These are phyloP conservation scores for Silurus aristotelis DNA, from an alignment of 2,797 vertebrate species.

Conservation along the genomic window DNA sequence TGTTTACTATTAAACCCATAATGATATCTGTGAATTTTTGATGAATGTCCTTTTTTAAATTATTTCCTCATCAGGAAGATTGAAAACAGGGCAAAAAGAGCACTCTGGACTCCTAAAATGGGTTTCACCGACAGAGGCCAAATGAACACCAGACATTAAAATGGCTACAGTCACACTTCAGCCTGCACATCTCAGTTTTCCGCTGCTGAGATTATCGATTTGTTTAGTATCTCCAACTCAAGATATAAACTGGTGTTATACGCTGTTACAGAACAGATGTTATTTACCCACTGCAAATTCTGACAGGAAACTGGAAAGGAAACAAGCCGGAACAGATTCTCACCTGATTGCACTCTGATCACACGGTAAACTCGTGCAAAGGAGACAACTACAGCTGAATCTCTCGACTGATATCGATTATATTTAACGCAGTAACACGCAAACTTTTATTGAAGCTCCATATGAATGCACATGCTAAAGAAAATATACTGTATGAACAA, in stretches of 20 bases:
- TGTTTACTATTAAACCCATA: not conserved
- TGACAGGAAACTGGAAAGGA: constrained; percentile 38
- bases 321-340: constrained; percentile 23
- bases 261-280: constrained; percentile 38
- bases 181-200: constrained; percentile 43
- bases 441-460: too few species aligned
- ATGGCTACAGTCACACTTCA: constrained; percentile 14
- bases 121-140: constrained; percentile 25
- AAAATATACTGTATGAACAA: too few species aligned
- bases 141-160: not conserved
- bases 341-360: constrained; percentile 33
- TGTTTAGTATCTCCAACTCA: constrained; percentile 48
- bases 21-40: not conserved
- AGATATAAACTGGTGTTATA: constrained; percentile 26
- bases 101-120: not conserved
- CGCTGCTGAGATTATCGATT: constrained; percentile 50
- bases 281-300: constrained; percentile 38
- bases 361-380: constrained; percentile 12
- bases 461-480: too few species aligned
- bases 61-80: constrained; percentile 38
- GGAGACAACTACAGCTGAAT: too few species aligned
- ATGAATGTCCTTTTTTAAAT: constrained; percentile 25
- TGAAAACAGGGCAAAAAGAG: constrained; percentile 39
- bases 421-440: not conserved
- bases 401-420: not conserved